Evolutionary conservation across 2,888 invertebrate species (phyloP).

Genomic region (Hydrotaea diabolus): DNA sequence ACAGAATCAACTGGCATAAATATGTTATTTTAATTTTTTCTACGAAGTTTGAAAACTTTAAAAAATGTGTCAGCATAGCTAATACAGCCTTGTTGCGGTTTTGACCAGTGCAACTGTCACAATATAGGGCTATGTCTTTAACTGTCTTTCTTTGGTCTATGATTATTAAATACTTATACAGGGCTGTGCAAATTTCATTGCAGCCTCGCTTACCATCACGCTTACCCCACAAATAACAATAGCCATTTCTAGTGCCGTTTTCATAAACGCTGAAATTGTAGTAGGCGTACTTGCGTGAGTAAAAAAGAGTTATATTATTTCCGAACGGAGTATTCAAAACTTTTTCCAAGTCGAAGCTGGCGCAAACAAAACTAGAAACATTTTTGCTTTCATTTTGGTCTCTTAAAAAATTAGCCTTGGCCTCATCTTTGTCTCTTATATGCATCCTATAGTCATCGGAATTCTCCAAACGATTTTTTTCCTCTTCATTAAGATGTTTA

Average conservation of each 20-base stretch:
- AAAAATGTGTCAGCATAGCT: too few relatives aligned
- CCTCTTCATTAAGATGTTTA: too few relatives aligned
- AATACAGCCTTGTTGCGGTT: too few relatives aligned
- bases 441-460: conserved; percentile 33
- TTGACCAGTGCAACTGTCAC: too few relatives aligned
- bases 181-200: conserved; percentile 53
- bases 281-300: conserved; percentile 44
- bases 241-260: conserved; percentile 44
- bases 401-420: conserved; percentile 41
- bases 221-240: conserved; percentile 6
- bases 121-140: too few relatives aligned
- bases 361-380: conserved; percentile 34
- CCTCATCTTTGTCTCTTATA: conserved; percentile 46
- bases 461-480: too few relatives aligned
- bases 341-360: conserved; percentile 47
- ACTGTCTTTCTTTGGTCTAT: too few relatives aligned
- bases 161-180: too few relatives aligned
- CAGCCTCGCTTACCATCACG: conserved; percentile 44
- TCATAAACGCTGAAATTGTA: conserved; percentile 50
- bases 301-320: conserved; percentile 42
- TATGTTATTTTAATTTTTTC: too few relatives aligned
- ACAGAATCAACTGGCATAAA: too few relatives aligned
- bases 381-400: conserved; percentile 32
- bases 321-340: too few relatives aligned
- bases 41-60: too few relatives aligned